These are phyloP conservation scores for Ricordea florida DNA, from an alignment of 92 coral and sea anemone genomes.

Conservation along the genomic window DNA sequence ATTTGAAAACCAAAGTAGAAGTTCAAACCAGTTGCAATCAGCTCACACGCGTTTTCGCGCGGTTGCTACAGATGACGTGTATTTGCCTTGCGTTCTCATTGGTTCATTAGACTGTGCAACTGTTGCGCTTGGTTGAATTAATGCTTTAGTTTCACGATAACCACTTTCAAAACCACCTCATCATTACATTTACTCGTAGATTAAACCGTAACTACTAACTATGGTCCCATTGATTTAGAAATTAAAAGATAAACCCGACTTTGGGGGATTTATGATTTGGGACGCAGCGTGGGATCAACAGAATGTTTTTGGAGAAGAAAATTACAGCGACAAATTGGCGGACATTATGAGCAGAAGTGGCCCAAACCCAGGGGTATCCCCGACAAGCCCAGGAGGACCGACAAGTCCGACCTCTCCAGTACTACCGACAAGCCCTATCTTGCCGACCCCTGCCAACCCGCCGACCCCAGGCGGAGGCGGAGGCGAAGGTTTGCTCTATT, in stretches of 20 bases:
- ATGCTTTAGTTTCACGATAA: no score
- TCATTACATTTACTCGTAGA: no score
- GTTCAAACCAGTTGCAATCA: no score
- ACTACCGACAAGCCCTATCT: neutral
- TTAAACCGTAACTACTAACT: no score
- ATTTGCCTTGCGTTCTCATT: no score
- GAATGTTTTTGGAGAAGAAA: constrained; percentile 4
- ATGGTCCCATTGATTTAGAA: neutral
- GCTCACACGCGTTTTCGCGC: no score
- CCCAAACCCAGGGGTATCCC: neutral
- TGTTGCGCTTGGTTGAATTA: no score
- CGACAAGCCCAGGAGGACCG: neutral
- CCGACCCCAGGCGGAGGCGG: neutral
- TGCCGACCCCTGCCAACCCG: neutral
- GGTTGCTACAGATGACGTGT: no score
- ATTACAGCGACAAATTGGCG: constrained; percentile 19
- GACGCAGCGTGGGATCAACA: constrained; percentile 42
- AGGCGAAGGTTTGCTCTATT: no score
- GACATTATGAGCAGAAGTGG: constrained; percentile 5
- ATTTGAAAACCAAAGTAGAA: no score
- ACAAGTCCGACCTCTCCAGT: neutral
- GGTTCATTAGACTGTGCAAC: no score
- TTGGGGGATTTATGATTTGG: constrained; percentile 42
- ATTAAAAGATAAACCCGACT: constrained; percentile 12
- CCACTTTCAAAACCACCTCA: no score